Evolutionary conservation across 2,888 invertebrate species (phyloP), one percentile per base, ranked within the genome.

Genomic region (Harmothoe impar): DNA sequence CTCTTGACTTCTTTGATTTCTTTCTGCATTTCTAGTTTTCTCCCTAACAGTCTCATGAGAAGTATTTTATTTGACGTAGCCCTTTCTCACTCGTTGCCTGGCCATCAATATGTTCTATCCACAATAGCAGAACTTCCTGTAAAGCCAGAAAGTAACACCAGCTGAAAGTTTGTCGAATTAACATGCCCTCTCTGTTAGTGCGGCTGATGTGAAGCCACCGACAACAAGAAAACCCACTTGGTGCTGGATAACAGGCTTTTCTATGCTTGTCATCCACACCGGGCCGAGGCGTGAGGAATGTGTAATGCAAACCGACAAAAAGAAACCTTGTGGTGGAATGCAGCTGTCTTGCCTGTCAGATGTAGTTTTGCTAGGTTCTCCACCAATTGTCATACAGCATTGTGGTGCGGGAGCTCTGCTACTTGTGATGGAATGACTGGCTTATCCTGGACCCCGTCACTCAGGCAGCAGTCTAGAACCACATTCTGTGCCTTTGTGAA

Each of bases 181-280:
- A 84, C 84, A 84, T 84, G 84, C 43, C 84, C 84, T 51, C n/a
- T n/a, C 84, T 84, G 84, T 84, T 35, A 84, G n/a, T 43, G 43
- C 84, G 0, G 51, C 3, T 84, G 84, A 43, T 29, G 29, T 20
- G 25, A 84, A 35, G 84, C 84, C 84, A 84, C 10, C 5, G 23
- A 35, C 84, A 84, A 84, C 84, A 84, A 84, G 84, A 84, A 84
- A 84, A 84, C 43, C 23, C 84, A 84, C 84, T 84, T 84, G 84
- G 51, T 1, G 43, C 35, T 23, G 43, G 51, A 51, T 15, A 35
- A 84, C 33, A 7, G 43, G 84, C n/a, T 84, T 51, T 84, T 84
- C 84, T 84, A 10, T 20, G 43, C 84, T 51, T 84, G 84, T 84
- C 84, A 84, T 23, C 43, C 43, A 29, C 10, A 84, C n/a, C 84